Percentiles rank a stretch among this genome's conserved stretches.
Conservation (phyloP, 1,140 invertebrate genomes). For the Leptopilina clavipes region DNA sequence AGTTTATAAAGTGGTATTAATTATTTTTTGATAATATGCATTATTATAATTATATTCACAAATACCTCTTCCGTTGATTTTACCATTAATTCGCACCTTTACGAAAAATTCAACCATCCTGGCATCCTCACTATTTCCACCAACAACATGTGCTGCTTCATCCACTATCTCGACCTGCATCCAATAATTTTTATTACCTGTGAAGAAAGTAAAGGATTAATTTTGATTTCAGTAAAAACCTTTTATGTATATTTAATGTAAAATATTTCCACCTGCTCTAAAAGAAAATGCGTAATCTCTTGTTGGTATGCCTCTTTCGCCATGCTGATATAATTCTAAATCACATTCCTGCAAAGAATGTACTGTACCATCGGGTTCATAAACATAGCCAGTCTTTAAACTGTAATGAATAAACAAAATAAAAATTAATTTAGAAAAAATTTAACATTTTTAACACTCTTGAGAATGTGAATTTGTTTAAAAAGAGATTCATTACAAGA, state of each 20-base stretch:
- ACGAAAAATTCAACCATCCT: slow-evolving; percentile 20
- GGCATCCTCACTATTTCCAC: slow-evolving; percentile 14
- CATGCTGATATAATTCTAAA: slow-evolving; percentile 33
- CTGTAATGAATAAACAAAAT: slow-evolving; percentile 1
- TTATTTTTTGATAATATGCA: neutral
- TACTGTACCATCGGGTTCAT: slow-evolving; percentile 25
- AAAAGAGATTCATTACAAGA: no score
- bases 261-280: neutral
- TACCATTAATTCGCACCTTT: slow-evolving; percentile 5
- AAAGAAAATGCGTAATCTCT: slow-evolving; percentile 24
- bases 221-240: neutral
- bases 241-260: neutral
- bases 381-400: slow-evolving; percentile 2
- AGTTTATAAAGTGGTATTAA: neutral
- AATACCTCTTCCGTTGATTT: slow-evolving; percentile 26
- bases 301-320: slow-evolving; percentile 15
- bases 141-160: slow-evolving; percentile 12
- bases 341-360: slow-evolving; percentile 1
- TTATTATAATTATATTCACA: slow-evolving; percentile 25
- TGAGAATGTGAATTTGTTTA: no score
- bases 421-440: neutral
- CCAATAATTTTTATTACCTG: slow-evolving; percentile 20
- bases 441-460: no score
- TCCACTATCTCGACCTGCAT: neutral
- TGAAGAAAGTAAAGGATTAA: neutral